A percentile compares a stretch with the other conserved stretches of the same genome.
These are phyloP conservation scores for Pterophyllum scalare DNA, from an alignment of 2,113 vertebrate genomes.

Conservation along the genomic window DNA sequence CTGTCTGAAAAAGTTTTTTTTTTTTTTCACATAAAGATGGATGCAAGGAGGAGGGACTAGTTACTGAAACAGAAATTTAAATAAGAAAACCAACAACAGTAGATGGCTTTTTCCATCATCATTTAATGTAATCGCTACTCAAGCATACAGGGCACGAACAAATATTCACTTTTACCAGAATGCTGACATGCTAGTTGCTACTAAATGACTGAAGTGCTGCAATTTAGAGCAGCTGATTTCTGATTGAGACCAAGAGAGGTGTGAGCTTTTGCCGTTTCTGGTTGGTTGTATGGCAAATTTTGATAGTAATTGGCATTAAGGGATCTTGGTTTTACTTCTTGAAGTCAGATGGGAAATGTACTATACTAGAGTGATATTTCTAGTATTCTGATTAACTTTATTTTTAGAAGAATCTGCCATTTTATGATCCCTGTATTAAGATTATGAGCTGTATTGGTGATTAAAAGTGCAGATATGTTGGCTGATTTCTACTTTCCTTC, in stretches of 20 bases:
- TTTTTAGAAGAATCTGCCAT: neutral
- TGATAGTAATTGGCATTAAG: neutral
- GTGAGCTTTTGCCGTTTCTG: neutral
- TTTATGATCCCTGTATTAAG: neutral
- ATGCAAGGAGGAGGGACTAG: conserved; percentile 20
- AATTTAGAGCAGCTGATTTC: neutral
- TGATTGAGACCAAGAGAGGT: neutral
- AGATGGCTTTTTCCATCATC: neutral
- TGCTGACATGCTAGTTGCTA: neutral
- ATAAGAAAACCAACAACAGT: neutral
- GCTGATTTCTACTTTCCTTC: neutral
- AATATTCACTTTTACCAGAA: neutral
- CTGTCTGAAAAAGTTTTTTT: conserved; percentile 15
- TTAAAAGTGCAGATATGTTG: neutral
- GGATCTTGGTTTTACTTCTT: neutral
- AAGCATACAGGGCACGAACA: neutral
- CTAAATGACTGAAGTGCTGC: neutral
- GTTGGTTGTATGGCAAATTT: neutral
- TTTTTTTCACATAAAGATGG: conserved; percentile 18
- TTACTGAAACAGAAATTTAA: conserved; percentile 22
- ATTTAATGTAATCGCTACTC: neutral
- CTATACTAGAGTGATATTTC: neutral
- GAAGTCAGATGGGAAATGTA: neutral
- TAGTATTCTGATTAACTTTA: neutral
- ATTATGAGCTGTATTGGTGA: neutral